Base-by-base conservation (phyloP, 2,113 vertebrate species). In the Lagopus leucura region DNA sequence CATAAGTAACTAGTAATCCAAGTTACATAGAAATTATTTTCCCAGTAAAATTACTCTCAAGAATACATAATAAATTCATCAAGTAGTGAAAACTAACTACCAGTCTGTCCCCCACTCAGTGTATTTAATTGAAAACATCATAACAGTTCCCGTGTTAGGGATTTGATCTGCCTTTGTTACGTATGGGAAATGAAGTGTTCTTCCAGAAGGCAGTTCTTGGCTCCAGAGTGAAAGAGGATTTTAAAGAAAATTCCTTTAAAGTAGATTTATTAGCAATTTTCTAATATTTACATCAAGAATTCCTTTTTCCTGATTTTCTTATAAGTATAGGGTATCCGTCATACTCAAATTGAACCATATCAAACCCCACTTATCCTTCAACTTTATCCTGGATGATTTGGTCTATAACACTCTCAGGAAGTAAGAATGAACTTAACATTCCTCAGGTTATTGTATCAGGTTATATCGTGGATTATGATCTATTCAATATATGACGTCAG, bases 231-330 rank as follows among this genome's bases (percentile, higher is more conserved):
- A 40, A 38, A 73, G 9, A 69, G 8, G 3, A 91, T 75, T 87
- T 76, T 32, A 30, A 58, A 45, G 21, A 45, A 88, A 82, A 21
- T 28, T 30, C 5, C 73, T 86, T 80, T n/a, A 1, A 78, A 79
- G 8, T 40, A 71, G 24, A 30, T 48, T 4, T 79, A n/a, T 57
- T 79, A 30, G 3, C 17, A 92, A 69, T 10, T 77, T 90, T 88
- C 43, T 66, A 75, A 21, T 72, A 54, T 85, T 87, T 85, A 77
- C 17, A 73, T 91, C 71, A 91, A 60, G 12, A 89, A 48, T 75
- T 64, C 3, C 1, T 16, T 84, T 40, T 74, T 58, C 15, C 38
- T 54, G 6, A 5, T 34, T 89, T 88, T 48, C n/a, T 85, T 89
- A 25, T 79, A 75, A 48, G 27, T 30, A 15, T 52, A 77, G 11